Conservation (phyloP, 2,797 vertebrate genomes). For the Anolis apletophallus region DNA sequence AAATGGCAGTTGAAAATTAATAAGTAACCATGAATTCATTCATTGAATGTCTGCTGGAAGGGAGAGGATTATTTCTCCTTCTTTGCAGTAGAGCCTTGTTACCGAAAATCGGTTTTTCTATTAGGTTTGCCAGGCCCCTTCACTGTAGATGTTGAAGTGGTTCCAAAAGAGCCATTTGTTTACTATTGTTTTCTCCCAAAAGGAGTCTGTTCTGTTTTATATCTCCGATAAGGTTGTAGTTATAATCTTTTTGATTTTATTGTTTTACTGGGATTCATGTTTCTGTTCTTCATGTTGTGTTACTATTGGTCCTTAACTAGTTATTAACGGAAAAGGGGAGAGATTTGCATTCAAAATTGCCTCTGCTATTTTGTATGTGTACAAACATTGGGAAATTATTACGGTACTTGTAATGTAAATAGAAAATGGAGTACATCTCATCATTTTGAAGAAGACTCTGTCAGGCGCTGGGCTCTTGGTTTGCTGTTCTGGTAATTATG, state of each 20-base stretch:
- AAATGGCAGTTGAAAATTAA: neutral
- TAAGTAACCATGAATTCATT: neutral
- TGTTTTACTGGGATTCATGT: neutral
- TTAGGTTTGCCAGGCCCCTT: neutral
- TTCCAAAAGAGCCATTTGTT: neutral
- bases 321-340: neutral
- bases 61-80: neutral
- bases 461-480: too few species aligned
- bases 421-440: neutral
- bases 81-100: neutral
- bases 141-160: neutral
- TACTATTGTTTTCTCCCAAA: neutral
- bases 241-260: constrained; percentile 9
- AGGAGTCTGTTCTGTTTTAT: neutral
- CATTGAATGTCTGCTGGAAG: constrained; percentile 1
- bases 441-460: neutral
- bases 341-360: neutral
- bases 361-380: neutral
- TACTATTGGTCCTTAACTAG: neutral
- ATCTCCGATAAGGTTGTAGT: neutral
- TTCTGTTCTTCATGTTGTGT: neutral
- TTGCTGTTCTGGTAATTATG: neutral
- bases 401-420: neutral
- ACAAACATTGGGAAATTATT: neutral
- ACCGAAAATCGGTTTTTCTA: neutral